Evolutionary conservation across 2,113 vertebrate genomes (phyloP).

Genomic region (Ameiurus melas): DNA sequence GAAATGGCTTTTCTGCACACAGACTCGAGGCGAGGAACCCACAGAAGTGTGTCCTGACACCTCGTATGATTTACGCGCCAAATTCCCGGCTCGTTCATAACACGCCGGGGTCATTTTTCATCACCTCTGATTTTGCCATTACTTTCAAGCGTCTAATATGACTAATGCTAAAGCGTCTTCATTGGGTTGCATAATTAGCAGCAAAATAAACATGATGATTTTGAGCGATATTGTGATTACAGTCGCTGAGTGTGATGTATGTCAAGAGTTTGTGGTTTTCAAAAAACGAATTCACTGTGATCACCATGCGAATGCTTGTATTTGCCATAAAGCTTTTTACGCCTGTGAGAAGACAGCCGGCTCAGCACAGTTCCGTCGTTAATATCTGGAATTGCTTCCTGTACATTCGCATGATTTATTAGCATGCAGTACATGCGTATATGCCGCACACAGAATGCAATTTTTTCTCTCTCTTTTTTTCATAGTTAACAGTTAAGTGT

Average conservation of each 20-base stretch:
- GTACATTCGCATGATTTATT: not conserved
- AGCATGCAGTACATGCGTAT: not conserved
- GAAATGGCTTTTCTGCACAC: slow-evolving; percentile 39
- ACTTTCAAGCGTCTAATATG: not conserved
- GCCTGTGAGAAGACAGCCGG: too few relatives aligned
- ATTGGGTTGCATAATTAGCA: not conserved
- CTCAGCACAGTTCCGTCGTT: not conserved
- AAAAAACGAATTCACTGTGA: not conserved
- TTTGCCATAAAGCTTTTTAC: not conserved
- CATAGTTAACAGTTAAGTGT: not conserved
- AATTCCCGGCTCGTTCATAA: not conserved
- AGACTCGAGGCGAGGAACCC: not conserved
- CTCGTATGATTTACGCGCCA: not conserved
- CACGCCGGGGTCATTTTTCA: not conserved
- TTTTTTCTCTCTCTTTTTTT: not conserved
- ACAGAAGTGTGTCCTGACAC: not conserved
- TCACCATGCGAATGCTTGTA: not conserved
- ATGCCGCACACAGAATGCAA: not conserved
- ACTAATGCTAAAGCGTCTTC: not conserved
- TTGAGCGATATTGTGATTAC: not conserved
- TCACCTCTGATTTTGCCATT: not conserved
- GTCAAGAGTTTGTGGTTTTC: not conserved
- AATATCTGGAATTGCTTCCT: not conserved
- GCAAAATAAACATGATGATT: slow-evolving; percentile 9
- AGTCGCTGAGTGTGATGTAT: not conserved